Percentiles rank a stretch among this genome's conserved stretches.
phyloP scores from a whole-genome alignment of 2,113 vertebrate species.

The Anser cygnoides region DNA sequence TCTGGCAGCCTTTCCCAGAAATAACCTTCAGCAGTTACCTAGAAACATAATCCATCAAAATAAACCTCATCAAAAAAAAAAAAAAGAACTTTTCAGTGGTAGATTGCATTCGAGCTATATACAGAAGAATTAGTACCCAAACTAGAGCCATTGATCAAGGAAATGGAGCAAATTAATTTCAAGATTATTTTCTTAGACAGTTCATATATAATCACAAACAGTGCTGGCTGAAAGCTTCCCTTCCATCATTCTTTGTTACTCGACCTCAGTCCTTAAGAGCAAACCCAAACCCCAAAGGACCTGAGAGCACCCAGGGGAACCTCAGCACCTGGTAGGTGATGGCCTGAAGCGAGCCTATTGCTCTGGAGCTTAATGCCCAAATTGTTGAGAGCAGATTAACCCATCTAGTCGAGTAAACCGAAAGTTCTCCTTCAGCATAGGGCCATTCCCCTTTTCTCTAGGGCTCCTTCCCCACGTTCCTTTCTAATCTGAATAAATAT shows the following conservation, averaged over 20 bases:
- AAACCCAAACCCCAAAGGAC: not conserved
- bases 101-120: not conserved
- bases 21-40: conserved; percentile 54
- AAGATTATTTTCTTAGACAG: not conserved
- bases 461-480: not conserved
- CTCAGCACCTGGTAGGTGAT: not conserved
- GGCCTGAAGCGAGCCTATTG: not conserved
- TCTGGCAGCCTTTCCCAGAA: conserved; percentile 43
- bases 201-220: not conserved
- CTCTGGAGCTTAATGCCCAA: not conserved
- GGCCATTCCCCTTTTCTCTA: not conserved
- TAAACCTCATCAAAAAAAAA: conserved; percentile 18
- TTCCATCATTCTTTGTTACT: not conserved
- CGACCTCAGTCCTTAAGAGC: not conserved
- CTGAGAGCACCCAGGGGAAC: not conserved
- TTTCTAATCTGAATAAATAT: not conserved
- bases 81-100: not conserved
- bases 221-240: not conserved
- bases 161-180: not conserved
- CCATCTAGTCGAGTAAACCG: not conserved
- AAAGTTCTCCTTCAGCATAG: conserved; percentile 15
- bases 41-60: conserved; percentile 49
- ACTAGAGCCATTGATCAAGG: not conserved
- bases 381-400: not conserved
- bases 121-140: not conserved